A percentile compares a stretch with the other conserved stretches of the same genome.
Conservation (phyloP, 2,113 vertebrate genomes). For the Oryzias javanicus region DNA sequence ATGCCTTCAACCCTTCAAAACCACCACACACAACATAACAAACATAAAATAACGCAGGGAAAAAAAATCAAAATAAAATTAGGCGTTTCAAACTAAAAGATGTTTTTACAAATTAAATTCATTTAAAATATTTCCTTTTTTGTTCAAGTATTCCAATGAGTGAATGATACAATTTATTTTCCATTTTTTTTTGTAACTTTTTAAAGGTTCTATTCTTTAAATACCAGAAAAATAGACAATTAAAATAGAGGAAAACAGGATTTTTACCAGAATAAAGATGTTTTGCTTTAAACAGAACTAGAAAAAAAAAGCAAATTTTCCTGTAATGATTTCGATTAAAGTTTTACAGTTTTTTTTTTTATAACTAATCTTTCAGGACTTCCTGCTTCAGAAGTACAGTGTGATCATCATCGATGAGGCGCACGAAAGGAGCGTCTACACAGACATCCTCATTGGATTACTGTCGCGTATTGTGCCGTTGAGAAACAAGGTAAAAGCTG, state of each 20-base stretch:
- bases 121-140: too few relatives aligned
- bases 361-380: constrained; percentile 80
- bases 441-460: constrained; percentile 92
- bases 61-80: too few relatives aligned
- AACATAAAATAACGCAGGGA: too few relatives aligned
- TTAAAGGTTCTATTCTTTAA: too few relatives aligned
- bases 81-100: too few relatives aligned
- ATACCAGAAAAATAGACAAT: not conserved
- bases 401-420: constrained; percentile 92
- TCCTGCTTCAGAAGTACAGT: constrained; percentile 88
- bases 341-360: not conserved
- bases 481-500: constrained; percentile 81
- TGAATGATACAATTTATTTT: too few relatives aligned
- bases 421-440: constrained; percentile 94
- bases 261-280: too few relatives aligned
- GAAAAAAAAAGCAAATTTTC: not conserved
- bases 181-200: too few relatives aligned
- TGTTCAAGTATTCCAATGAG: too few relatives aligned
- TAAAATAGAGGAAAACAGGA: not conserved
- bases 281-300: not conserved
- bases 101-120: too few relatives aligned
- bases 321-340: not conserved
- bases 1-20: too few relatives aligned
- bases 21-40: too few relatives aligned
- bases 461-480: constrained; percentile 92